phyloP scores from a whole-genome alignment of 2,797 vertebrate species.

The Chromobotia macracanthus region DNA sequence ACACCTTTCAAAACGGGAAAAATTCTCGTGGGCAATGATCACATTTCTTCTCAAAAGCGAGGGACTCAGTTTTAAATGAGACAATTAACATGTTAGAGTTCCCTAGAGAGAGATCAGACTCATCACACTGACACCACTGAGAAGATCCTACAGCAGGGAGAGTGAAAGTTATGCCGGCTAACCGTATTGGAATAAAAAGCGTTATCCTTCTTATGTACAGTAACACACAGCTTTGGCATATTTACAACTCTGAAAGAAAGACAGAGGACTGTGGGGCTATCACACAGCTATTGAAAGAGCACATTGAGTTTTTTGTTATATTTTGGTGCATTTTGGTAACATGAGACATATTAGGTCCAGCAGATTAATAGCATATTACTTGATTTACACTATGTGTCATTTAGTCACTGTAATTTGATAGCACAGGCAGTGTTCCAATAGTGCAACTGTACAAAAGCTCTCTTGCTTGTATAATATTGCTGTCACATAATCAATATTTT shows the following conservation, averaged over 20 bases:
- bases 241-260: not conserved
- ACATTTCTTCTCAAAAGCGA: conserved; percentile 15
- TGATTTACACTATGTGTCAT: no score
- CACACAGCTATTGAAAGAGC: not conserved
- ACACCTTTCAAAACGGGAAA: not conserved
- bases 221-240: conserved; percentile 6
- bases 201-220: not conserved
- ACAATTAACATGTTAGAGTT: conserved; percentile 45
- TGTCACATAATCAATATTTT: not conserved
- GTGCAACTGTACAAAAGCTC: no score
- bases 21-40: conserved; percentile 40
- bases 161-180: conserved; percentile 3
- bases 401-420: no score
- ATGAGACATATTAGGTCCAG: not conserved
- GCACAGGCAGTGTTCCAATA: no score
- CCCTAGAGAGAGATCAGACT: conserved; percentile 6
- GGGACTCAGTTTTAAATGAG: conserved; percentile 34
- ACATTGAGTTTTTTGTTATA: not conserved
- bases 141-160: not conserved
- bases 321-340: not conserved
- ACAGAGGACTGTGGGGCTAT: not conserved
- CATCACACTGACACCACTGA: not conserved
- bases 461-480: no score
- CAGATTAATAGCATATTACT: no score
- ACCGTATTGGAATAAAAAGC: not conserved